Evolutionary conservation across 2,113 vertebrate genomes (phyloP).

Genomic region (Protobothrops mucrosquamatus): DNA sequence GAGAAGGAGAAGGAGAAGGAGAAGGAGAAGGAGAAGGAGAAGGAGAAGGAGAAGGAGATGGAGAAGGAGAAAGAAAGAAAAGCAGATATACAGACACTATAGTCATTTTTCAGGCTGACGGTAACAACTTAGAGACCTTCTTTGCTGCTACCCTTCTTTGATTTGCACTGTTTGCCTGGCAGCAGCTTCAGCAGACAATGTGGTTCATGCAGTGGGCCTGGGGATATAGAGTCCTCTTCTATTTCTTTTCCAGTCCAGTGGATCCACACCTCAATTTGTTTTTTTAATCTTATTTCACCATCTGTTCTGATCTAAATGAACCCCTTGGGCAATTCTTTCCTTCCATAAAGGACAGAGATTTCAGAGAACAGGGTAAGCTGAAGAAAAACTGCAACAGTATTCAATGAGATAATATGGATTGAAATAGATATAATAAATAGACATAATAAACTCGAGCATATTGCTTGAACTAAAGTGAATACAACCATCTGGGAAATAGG

Average conservation of each 20-base stretch:
- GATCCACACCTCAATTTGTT: neutral
- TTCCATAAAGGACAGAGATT: slow-evolving; percentile 5
- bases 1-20: neutral
- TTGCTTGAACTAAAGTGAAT: neutral
- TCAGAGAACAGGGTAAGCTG: neutral
- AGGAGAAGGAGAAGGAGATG: rapidly evolving
- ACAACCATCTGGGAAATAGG: neutral
- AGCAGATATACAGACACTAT: neutral
- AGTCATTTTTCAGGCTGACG: neutral
- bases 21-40: too few species aligned
- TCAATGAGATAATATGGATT: neutral
- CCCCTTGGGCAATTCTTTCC: neutral
- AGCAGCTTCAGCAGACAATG: neutral
- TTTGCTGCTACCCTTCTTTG: neutral
- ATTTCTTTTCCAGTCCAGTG: neutral
- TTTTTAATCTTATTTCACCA: neutral
- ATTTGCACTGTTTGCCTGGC: neutral
- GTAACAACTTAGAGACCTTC: neutral
- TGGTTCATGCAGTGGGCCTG: neutral
- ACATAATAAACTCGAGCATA: neutral
- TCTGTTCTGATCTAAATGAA: neutral
- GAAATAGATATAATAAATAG: slow-evolving; percentile 2
- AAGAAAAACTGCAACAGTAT: neutral
- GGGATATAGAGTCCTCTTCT: neutral
- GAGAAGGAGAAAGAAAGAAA: too few species aligned